Percentiles rank a stretch among this genome's conserved stretches.
Evolutionary conservation across 1,140 invertebrate genomes (phyloP).

Genomic region (Papilio glaucus): DNA sequence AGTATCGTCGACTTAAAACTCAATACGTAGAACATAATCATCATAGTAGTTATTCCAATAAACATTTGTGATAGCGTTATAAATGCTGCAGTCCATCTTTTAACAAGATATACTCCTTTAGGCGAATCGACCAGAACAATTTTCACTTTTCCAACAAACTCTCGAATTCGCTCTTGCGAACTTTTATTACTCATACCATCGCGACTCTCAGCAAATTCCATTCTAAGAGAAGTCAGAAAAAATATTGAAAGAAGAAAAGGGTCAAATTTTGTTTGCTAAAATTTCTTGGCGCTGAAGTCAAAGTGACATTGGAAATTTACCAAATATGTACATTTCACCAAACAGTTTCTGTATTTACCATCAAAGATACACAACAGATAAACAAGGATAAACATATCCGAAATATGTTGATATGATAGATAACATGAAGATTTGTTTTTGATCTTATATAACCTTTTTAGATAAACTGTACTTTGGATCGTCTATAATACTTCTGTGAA

Average conservation of each 20-base stretch:
- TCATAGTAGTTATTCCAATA: constrained; percentile 49
- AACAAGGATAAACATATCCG: constrained; percentile 4
- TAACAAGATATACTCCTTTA: constrained; percentile 42
- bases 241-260: neutral
- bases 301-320: constrained; percentile 8
- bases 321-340: constrained; percentile 9
- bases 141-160: constrained; percentile 69
- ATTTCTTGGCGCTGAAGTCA: constrained; percentile 3
- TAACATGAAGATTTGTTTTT: constrained; percentile 1
- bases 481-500: too few species aligned
- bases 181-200: constrained; percentile 35
- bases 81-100: constrained; percentile 48
- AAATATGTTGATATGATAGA: neutral
- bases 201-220: neutral
- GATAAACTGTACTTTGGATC: neutral
- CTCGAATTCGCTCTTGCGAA: constrained; percentile 35
- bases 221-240: neutral
- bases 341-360: neutral
- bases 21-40: constrained; percentile 50
- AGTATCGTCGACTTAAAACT: constrained; percentile 41
- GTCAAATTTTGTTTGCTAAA: neutral
- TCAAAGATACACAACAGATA: neutral
- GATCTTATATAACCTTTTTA: neutral
- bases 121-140: constrained; percentile 63
- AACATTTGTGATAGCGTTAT: constrained; percentile 53